These are phyloP conservation scores for Mus caroli DNA, from an alignment of 2,797 vertebrate species.

Conservation along the genomic window DNA sequence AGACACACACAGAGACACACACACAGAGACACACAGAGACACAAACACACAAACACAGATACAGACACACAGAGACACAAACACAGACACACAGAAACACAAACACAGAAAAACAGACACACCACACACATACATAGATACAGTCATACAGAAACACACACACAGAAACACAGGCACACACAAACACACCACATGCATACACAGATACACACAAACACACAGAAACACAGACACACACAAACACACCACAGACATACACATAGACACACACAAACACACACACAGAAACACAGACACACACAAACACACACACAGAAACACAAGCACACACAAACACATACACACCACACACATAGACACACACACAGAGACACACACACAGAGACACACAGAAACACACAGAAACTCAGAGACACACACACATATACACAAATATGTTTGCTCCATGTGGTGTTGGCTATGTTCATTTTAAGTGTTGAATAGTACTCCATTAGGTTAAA, in stretches of 20 bases:
- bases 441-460: background rate
- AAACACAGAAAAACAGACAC: background rate
- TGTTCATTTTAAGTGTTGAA: background rate
- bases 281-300: background rate
- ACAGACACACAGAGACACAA: background rate
- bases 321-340: background rate
- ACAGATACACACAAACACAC: background rate
- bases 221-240: background rate
- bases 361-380: background rate
- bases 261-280: background rate
- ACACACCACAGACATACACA: background rate
- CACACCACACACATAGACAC: rapidly evolving
- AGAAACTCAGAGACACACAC: background rate
- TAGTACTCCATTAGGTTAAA: background rate
- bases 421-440: background rate
- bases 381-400: no score
- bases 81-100: background rate
- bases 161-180: background rate
- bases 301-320: background rate
- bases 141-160: background rate
- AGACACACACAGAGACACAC: background rate
- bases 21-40: background rate
- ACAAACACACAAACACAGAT: background rate
- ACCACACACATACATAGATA: rapidly evolving
- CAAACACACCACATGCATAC: background rate